Percentiles rank a stretch among this genome's conserved stretches.
Evolutionary conservation across 1,140 invertebrate genomes (phyloP).

Genomic region (Lineus longissimus): DNA sequence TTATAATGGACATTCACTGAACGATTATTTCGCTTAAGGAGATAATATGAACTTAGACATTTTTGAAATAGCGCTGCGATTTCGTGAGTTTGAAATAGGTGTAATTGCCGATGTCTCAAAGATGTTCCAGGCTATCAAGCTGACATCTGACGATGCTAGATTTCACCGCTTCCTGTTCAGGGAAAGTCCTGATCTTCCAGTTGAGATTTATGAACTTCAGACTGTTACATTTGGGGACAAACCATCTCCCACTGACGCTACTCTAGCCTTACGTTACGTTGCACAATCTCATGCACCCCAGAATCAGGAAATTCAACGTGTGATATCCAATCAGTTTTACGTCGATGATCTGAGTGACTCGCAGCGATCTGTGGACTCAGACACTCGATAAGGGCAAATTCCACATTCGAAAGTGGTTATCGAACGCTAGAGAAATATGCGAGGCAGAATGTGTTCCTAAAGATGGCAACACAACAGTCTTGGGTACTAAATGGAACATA

Average conservation of each 20-base stretch:
- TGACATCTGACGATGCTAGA: background rate
- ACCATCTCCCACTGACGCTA: background rate
- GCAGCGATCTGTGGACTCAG: background rate
- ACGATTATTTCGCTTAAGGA: no score
- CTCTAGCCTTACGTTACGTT: slow-evolving; percentile 4
- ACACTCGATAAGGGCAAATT: background rate
- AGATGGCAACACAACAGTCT: background rate
- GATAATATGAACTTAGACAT: no score
- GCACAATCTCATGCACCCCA: background rate
- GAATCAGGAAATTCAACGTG: slow-evolving; percentile 3
- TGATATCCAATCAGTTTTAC: slow-evolving; percentile 3
- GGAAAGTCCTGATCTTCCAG: background rate
- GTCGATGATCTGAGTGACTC: slow-evolving; percentile 5
- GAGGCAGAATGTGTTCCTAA: background rate
- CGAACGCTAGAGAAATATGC: background rate
- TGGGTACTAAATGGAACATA: slow-evolving; percentile 3
- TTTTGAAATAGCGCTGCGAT: no score
- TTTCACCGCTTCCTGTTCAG: slow-evolving; percentile 6
- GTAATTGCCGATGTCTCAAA: background rate
- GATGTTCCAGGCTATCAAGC: slow-evolving; percentile 6
- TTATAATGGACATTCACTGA: no score
- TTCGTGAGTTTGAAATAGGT: background rate
- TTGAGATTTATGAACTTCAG: background rate
- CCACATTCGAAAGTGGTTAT: background rate
- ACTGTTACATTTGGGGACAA: background rate